Evolutionary conservation across 2,888 invertebrate genomes (phyloP).

Genomic region (Phoronis australis): DNA sequence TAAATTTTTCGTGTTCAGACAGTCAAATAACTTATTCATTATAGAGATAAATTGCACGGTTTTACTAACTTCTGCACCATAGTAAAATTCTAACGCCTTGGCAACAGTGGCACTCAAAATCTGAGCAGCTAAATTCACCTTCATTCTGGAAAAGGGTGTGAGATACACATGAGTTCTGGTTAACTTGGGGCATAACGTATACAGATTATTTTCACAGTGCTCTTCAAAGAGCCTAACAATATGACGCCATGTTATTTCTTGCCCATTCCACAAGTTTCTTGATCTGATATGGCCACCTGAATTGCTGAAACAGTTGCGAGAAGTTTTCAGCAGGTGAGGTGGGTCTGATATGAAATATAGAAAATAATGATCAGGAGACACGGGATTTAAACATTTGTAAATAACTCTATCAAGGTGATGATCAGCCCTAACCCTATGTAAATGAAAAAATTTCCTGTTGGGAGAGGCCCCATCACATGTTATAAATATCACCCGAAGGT

Average conservation of each 20-base stretch:
- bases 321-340: conserved; percentile 13
- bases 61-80: conserved; percentile 4
- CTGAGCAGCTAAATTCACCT: conserved; percentile 9
- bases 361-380: too few relatives aligned
- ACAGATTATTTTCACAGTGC: conserved; percentile 8
- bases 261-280: conserved; percentile 10
- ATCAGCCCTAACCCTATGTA: too few relatives aligned
- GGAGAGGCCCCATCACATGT: conserved; percentile 20
- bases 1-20: too few relatives aligned
- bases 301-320: conserved; percentile 11
- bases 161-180: conserved; percentile 8
- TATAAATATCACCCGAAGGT: conserved; percentile 11
- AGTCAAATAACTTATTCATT: too few relatives aligned
- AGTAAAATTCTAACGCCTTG: conserved; percentile 8
- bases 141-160: conserved; percentile 3
- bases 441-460: too few relatives aligned
- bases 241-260: conserved; percentile 9
- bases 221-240: conserved; percentile 13
- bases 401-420: too few relatives aligned
- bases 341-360: conserved; percentile 13
- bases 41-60: too few relatives aligned
- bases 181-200: conserved; percentile 12
- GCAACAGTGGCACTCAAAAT: conserved; percentile 9
- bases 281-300: conserved; percentile 7
- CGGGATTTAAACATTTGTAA: too few relatives aligned